phyloP scores from a whole-genome alignment of 2,113 vertebrate species.

The Scartelaos histophorus region DNA sequence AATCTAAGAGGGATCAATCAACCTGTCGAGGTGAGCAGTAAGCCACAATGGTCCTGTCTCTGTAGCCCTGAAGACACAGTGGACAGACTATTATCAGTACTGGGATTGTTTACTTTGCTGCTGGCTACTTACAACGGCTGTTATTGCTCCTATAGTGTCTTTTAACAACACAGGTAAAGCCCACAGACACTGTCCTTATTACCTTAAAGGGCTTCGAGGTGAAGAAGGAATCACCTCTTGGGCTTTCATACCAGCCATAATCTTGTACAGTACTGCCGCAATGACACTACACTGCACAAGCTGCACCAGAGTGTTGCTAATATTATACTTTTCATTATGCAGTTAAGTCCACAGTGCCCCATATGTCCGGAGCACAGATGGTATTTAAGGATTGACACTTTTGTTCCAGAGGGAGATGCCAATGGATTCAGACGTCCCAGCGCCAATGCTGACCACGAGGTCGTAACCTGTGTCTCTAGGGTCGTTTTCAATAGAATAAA shows the following conservation, averaged over 20 bases:
- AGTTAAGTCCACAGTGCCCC: conserved; percentile 40
- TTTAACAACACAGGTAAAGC: conserved; percentile 14
- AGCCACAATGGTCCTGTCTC: conserved; percentile 10
- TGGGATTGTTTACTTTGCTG: conserved; percentile 28
- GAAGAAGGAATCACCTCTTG: conserved; percentile 11
- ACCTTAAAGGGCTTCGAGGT: conserved; percentile 6
- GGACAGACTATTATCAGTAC: conserved; percentile 28
- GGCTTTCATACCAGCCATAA: conserved; percentile 8
- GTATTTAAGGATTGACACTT: conserved; percentile 27
- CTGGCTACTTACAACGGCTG: conserved; percentile 18
- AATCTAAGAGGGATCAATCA: conserved; percentile 16
- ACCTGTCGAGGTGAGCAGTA: conserved; percentile 6
- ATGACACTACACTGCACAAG: conserved; percentile 14
- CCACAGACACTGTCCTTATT: conserved; percentile 21
- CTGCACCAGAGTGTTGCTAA: conserved; percentile 36
- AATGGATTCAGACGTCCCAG: conserved; percentile 10
- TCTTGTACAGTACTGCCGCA: conserved; percentile 11
- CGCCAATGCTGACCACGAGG: background rate
- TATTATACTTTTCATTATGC: conserved; percentile 32
- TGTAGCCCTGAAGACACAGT: conserved; percentile 12
- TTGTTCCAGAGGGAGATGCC: conserved; percentile 14
- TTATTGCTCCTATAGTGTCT: conserved; percentile 7
- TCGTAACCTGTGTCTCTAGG: background rate
- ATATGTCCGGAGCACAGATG: conserved; percentile 43
- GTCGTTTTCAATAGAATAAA: background rate